These are phyloP conservation scores for Euphonia xanthogaster DNA, from an alignment of 2,797 vertebrate genomes.

Conservation along the genomic window DNA sequence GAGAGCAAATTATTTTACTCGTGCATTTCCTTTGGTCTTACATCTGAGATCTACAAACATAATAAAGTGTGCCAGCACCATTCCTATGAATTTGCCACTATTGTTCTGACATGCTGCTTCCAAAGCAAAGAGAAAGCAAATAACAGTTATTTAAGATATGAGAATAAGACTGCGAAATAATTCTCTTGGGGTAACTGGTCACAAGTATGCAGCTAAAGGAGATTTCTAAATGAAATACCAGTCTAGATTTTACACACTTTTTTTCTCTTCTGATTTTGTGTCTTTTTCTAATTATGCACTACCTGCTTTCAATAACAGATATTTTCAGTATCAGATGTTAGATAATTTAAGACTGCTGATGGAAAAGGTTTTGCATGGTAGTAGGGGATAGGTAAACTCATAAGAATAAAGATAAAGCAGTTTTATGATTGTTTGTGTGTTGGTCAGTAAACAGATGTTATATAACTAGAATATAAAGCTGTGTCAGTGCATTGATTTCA, in stretches of 20 bases:
- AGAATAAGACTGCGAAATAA: neutral
- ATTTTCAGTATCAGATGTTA: neutral
- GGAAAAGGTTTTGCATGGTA: neutral
- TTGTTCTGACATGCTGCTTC: neutral
- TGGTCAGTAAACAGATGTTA: neutral
- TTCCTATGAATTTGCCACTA: neutral
- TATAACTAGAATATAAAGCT: neutral
- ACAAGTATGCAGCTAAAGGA: neutral
- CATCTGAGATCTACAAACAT: neutral
- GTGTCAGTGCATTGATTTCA: neutral
- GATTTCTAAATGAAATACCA: neutral
- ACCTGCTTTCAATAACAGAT: neutral
- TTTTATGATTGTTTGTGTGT: neutral
- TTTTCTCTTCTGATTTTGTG: neutral
- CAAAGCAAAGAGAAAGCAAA: neutral
- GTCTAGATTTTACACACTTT: neutral
- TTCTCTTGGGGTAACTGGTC: neutral
- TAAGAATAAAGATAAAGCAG: neutral
- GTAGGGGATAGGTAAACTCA: neutral
- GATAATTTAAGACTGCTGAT: neutral
- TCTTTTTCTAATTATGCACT: neutral
- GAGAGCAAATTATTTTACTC: neutral
- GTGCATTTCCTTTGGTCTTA: neutral
- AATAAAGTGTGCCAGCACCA: neutral
- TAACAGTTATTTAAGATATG: neutral